These are phyloP conservation scores for Epinotia nisella DNA, from an alignment of 2,888 invertebrate genomes.

Conservation along the genomic window DNA sequence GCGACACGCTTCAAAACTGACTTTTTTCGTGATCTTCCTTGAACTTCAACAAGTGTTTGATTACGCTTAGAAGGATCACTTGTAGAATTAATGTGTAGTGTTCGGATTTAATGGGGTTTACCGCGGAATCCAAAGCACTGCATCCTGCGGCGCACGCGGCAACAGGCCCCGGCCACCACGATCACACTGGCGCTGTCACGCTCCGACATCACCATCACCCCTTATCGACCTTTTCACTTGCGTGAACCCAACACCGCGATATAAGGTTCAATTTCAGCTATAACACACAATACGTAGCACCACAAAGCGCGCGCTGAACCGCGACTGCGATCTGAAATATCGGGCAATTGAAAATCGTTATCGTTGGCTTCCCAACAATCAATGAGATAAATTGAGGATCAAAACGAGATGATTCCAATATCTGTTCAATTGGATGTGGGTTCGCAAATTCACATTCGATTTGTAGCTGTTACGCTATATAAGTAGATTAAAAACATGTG, in stretches of 20 bases:
- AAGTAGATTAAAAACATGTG: background rate
- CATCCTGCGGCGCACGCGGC: constrained; percentile 79
- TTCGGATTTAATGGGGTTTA: constrained; percentile 58
- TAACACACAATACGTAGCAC: constrained; percentile 49
- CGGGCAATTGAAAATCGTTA: constrained; percentile 64
- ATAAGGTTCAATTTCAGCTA: constrained; percentile 51
- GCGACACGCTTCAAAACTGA: constrained; percentile 28
- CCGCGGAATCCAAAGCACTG: constrained; percentile 81
- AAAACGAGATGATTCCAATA: constrained; percentile 61
- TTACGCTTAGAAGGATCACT: background rate
- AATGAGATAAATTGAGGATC: constrained; percentile 67
- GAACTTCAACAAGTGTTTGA: background rate
- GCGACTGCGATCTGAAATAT: constrained; percentile 62
- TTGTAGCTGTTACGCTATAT: background rate
- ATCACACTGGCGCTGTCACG: constrained; percentile 73
- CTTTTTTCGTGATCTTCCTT: background rate
- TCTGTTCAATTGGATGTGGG: constrained; percentile 48
- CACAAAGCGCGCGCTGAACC: constrained; percentile 64
- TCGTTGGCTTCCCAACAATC: constrained; percentile 62
- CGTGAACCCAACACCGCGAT: constrained; percentile 53
- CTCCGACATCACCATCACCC: constrained; percentile 77
- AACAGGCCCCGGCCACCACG: constrained; percentile 70
- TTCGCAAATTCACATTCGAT: background rate
- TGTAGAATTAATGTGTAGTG: background rate
- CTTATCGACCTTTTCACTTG: constrained; percentile 63